These are phyloP conservation scores for Plutella xylostella DNA, from an alignment of 2,888 invertebrate species.

Conservation along the genomic window DNA sequence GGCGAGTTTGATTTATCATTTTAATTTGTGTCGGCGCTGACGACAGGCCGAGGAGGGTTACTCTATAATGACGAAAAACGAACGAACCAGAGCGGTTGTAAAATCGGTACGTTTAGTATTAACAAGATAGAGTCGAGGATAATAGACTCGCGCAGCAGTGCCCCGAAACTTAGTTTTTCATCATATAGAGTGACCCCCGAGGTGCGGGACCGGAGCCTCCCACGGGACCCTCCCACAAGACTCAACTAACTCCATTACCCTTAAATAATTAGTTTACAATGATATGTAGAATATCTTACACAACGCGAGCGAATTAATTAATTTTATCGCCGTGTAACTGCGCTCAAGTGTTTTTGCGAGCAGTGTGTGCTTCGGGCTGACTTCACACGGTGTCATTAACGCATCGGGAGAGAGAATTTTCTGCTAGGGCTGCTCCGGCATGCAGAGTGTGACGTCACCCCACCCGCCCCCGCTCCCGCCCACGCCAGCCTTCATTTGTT, in stretches of 20 bases:
- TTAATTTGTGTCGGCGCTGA: conserved; percentile 57
- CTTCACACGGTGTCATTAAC: conserved; percentile 7
- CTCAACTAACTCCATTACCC: conserved; percentile 12
- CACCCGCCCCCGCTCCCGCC: conserved; percentile 25
- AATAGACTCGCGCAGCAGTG: too few species aligned
- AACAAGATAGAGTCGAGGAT: too few species aligned
- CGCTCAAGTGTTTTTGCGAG: not conserved
- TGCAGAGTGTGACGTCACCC: conserved; percentile 46
- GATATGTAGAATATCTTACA: conserved; percentile 1
- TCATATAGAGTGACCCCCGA: too few species aligned
- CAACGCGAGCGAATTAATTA: not conserved
- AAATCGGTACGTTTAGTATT: too few species aligned
- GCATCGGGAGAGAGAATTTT: conserved; percentile 25
- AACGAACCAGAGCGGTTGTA: too few species aligned
- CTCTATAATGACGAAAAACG: too few species aligned
- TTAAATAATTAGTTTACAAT: conserved; percentile 10
- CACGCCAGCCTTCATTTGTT: conserved; percentile 63
- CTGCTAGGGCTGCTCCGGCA: conserved; percentile 27
- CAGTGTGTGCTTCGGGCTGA: too few species aligned
- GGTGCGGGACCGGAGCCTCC: conserved; percentile 28
- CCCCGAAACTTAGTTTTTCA: too few species aligned
- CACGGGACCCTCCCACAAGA: conserved; percentile 11
- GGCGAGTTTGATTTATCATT: conserved; percentile 58
- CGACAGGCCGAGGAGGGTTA: conserved; percentile 44
- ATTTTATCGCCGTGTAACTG: not conserved